Evolutionary conservation across 2,797 vertebrate species (phyloP).

Genomic region (Epinephelus coioides): DNA sequence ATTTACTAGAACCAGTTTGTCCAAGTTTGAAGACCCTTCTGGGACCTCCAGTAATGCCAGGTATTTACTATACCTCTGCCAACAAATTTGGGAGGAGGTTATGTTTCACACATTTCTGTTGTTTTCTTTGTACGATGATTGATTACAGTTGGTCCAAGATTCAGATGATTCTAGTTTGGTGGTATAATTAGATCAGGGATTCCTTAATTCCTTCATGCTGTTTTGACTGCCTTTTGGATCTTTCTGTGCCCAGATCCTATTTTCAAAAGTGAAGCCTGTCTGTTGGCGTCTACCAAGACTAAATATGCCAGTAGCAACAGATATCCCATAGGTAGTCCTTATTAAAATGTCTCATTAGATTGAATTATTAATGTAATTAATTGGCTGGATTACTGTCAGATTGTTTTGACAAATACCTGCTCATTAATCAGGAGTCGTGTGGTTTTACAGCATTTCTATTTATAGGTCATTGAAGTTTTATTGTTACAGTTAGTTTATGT

Average conservation of each 20-base stretch:
- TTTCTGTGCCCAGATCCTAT: neutral
- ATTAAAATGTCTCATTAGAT: conserved; percentile 9
- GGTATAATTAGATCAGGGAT: neutral
- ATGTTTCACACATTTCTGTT: conserved; percentile 17
- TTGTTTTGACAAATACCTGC: neutral
- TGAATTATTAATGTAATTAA: neutral
- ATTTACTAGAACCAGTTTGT: conserved; percentile 14
- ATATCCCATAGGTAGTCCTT: neutral
- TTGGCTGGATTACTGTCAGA: neutral
- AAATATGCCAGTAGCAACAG: conserved; percentile 3
- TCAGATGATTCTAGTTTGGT: neutral
- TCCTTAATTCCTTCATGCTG: neutral
- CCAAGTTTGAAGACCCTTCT: neutral
- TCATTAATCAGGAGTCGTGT: conserved; percentile 6
- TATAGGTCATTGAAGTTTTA: conserved; percentile 11
- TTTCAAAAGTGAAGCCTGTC: neutral
- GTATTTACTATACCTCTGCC: neutral
- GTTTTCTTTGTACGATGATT: neutral
- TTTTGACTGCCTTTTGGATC: neutral
- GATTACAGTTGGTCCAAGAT: neutral
- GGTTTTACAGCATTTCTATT: conserved; percentile 1
- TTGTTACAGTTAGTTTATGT: conserved; percentile 7
- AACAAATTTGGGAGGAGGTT: neutral
- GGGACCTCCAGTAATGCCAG: neutral
- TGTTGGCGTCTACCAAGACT: neutral